These are phyloP conservation scores for Metridium senile DNA, from an alignment of 92 coral and sea anemone genomes.

Conservation along the genomic window DNA sequence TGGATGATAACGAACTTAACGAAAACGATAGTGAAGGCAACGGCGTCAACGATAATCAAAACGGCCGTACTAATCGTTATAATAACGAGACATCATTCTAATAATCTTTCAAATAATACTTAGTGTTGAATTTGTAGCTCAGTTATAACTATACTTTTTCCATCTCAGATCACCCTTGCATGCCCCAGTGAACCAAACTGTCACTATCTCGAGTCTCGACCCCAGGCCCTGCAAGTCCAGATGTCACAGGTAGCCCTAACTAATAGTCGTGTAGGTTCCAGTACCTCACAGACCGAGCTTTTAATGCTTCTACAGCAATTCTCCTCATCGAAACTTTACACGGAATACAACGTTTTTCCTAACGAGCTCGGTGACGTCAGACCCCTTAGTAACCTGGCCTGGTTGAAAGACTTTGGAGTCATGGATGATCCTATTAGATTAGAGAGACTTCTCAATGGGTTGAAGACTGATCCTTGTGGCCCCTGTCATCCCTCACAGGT, in stretches of 20 bases:
- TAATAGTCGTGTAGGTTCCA: constrained; percentile 85
- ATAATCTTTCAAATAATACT: too few species aligned
- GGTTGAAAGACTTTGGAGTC: constrained; percentile 91
- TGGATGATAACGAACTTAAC: not conserved
- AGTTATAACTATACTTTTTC: too few species aligned
- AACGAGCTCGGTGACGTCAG: constrained; percentile 65
- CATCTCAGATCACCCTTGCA: constrained; percentile 72
- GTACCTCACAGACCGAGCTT: constrained; percentile 85
- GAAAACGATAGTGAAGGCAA: not conserved
- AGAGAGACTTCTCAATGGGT: constrained; percentile 60
- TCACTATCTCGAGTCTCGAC: constrained; percentile 81
- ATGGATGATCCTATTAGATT: constrained; percentile 52
- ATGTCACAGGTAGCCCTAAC: constrained; percentile 84
- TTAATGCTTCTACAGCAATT: constrained; percentile 79
- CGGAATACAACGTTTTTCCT: constrained; percentile 68
- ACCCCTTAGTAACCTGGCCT: constrained; percentile 82
- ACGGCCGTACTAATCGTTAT: too few species aligned
- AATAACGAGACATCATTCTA: too few species aligned
- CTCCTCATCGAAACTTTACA: constrained; percentile 61
- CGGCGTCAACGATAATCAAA: not conserved
- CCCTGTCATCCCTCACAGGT: constrained; percentile 74
- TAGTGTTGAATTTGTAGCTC: too few species aligned
- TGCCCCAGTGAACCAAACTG: constrained; percentile 89
- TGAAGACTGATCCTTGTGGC: constrained; percentile 38
- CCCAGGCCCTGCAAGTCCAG: constrained; percentile 95